Percentiles rank a stretch among this genome's conserved stretches.
These are phyloP conservation scores for Acholoe squamosa DNA, from an alignment of 2,888 invertebrate species.

Conservation along the genomic window DNA sequence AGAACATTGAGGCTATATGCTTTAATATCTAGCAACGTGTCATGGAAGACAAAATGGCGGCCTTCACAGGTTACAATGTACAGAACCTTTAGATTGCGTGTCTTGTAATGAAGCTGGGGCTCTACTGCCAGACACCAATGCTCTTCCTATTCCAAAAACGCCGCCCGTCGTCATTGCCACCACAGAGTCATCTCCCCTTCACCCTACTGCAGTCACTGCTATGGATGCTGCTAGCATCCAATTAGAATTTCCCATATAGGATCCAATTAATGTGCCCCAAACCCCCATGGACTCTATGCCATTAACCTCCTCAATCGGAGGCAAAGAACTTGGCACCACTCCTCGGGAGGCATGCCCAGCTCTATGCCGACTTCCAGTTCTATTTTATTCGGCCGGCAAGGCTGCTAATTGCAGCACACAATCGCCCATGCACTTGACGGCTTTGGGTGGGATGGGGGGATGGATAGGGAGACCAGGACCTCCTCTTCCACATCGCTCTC, in stretches of 20 bases:
- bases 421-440: not conserved
- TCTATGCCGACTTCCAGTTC: not conserved
- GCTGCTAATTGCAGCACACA: slow-evolving; percentile 30
- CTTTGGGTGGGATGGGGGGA: not conserved
- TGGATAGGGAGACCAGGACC: no score
- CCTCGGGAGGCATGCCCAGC: slow-evolving; percentile 13
- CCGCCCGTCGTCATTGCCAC: not conserved
- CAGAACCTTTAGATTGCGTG: not conserved
- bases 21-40: no score
- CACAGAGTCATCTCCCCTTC: not conserved
- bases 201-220: not conserved
- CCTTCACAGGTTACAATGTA: no score
- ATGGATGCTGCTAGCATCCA: not conserved
- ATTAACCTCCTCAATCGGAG: slow-evolving; percentile 43
- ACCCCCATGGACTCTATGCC: not conserved
- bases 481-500: no score
- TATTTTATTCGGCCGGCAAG: slow-evolving; percentile 1
- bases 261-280: slow-evolving; percentile 37
- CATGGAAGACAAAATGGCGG: no score
- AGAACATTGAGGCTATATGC: no score
- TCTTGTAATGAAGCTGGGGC: not conserved
- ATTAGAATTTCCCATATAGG: slow-evolving; percentile 43
- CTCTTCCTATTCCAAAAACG: not conserved
- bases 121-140: not conserved
- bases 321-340: not conserved